Base-by-base conservation (phyloP, 2,888 invertebrate genomes). In the Aspidiotus rigidus region DNA sequence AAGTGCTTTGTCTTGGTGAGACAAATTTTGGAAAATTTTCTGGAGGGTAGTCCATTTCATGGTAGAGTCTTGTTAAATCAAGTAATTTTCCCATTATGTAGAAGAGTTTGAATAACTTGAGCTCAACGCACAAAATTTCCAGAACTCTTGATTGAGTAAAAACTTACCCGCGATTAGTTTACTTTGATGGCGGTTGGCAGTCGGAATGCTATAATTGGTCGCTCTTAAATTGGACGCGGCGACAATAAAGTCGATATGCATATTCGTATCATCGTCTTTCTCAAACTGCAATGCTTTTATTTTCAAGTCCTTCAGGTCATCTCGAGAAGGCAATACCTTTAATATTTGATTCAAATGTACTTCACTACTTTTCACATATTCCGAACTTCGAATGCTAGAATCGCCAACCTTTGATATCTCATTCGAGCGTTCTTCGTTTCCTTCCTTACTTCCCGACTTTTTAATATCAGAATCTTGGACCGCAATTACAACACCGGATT, bases 191-290 rank as follows among this genome's bases (percentile, higher is more conserved):
- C 93, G 83, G 81, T 99, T 98, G 0, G 98, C 98, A 11, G 89
- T 86, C 7, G 90, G 84, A 75, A 99, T 99, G 78, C 88, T 90
- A 80, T 99, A 99, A 80, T 99, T 99, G 62, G 91, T 87, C 3
- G 99, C 99, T 72, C 99, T 86, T 16, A 96, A 83, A 80, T 99
- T 99, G 0, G 97, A 97, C 0, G 95, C 88, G 1, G 98, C 97
- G 0, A 97, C 96, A 75, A 99, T 97, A 78, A 97, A 99, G 81
- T 99, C 98, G 88, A 99, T 97, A 81, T 99, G 99, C 80, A 95
- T 88, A 79, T 99, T 99, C 69, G 84, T 82, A 78, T 99, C 99
- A 79, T 99, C 98, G 77, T 99, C 99, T 78, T 99, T 99, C 79
- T 99, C 99, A 79, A 99, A 99, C 72, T 98, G 97, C 17, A 97